Conservation (phyloP, 2,113 vertebrate species). For the cat (Felis catus) region DNA sequence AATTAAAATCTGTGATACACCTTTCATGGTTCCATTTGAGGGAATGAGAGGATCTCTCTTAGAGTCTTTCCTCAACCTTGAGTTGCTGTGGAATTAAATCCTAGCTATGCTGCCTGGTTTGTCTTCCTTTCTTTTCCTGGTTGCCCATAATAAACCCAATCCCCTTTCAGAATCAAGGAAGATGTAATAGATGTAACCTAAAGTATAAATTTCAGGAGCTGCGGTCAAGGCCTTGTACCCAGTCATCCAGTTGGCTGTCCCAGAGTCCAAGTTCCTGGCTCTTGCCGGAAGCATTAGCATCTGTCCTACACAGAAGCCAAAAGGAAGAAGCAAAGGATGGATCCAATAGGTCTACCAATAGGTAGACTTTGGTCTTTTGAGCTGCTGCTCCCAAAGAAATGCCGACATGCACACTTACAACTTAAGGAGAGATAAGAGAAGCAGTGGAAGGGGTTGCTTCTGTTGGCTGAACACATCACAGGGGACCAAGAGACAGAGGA, state of each 20-base stretch:
- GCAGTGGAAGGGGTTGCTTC: not conserved
- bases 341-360: not conserved
- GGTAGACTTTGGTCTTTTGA: not conserved
- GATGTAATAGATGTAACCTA: not conserved
- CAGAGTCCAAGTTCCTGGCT: not conserved
- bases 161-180: not conserved
- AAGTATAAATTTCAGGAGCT: not conserved
- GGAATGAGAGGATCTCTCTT: not conserved
- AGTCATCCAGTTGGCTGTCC: not conserved
- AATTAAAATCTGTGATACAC: not conserved
- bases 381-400: not conserved
- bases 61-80: not conserved
- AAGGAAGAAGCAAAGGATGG: not conserved
- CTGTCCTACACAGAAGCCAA: not conserved
- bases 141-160: not conserved
- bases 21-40: not conserved
- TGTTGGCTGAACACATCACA: not conserved
- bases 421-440: not conserved
- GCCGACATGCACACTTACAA: not conserved
- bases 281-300: not conserved
- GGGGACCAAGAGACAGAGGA: not conserved
- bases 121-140: not conserved
- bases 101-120: not conserved
- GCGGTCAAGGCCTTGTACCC: not conserved
- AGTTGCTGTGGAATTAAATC: not conserved